phyloP scores from a whole-genome alignment of 2,888 invertebrate species.

The Pseudeuparius sepicola region DNA sequence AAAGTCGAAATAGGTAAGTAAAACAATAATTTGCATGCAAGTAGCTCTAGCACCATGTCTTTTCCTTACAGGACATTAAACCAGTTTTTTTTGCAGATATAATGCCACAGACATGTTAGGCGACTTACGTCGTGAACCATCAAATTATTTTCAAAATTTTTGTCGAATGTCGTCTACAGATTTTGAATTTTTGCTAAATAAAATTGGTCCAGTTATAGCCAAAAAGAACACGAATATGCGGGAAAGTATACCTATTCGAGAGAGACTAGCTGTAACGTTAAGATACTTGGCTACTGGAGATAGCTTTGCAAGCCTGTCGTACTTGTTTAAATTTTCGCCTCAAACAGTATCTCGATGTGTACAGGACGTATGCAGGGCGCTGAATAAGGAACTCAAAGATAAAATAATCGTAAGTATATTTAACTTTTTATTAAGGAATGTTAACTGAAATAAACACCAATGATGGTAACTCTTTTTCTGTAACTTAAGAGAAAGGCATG shows the following conservation, averaged over 20 bases:
- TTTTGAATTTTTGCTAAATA: background rate
- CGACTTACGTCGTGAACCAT: slow-evolving; percentile 8
- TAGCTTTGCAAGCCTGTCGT: slow-evolving; percentile 2
- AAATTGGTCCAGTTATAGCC: slow-evolving; percentile 1
- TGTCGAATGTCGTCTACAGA: background rate
- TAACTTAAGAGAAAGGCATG: slow-evolving; percentile 4
- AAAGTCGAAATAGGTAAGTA: no score
- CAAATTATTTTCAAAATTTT: no score
- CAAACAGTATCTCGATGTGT: slow-evolving; percentile 1
- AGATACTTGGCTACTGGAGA: slow-evolving; percentile 5
- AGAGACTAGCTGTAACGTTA: slow-evolving; percentile 4
- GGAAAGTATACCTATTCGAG: slow-evolving; percentile 6
- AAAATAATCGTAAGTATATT: slow-evolving; percentile 1
- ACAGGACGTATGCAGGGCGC: slow-evolving; percentile 1
- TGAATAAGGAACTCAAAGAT: slow-evolving; percentile 4
- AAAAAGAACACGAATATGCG: no score
- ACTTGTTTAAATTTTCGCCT: background rate
- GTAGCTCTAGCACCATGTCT: no score
- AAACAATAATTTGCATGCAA: no score
- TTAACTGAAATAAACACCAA: slow-evolving; percentile 4
- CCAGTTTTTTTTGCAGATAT: slow-evolving; percentile 13
- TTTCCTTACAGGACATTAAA: no score
- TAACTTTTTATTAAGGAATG: no score
- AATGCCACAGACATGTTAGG: slow-evolving; percentile 9
- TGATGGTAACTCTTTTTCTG: slow-evolving; percentile 1